Evolutionary conservation across 2,113 vertebrate species (phyloP).

Genomic region (Jacana jacana): DNA sequence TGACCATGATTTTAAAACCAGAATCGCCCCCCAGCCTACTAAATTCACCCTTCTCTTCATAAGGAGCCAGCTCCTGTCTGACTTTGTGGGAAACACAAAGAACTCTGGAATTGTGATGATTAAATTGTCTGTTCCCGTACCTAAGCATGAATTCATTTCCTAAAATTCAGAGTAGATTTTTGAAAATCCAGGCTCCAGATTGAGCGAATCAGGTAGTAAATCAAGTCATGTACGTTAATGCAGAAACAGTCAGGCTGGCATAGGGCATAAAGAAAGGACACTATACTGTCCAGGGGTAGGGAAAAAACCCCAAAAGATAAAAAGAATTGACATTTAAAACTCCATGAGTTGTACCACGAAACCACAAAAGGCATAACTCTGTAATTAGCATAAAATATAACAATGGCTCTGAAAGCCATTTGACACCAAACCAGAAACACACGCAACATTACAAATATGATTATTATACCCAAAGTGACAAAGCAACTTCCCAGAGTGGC

Average conservation of each 20-base stretch:
- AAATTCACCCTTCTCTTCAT: background rate
- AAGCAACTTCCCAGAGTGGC: constrained; percentile 36
- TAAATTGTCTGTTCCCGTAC: background rate
- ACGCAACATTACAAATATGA: constrained; percentile 37
- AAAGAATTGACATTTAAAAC: background rate
- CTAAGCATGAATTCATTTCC: background rate
- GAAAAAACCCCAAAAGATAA: too few relatives aligned
- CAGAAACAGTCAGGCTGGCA: background rate
- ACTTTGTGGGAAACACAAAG: background rate
- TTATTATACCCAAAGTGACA: constrained; percentile 38
- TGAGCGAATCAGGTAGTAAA: background rate
- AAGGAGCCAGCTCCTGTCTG: background rate
- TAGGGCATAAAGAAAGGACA: background rate
- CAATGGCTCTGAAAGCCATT: constrained; percentile 30
- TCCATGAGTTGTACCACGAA: background rate
- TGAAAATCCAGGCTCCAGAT: background rate
- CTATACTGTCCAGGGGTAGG: background rate
- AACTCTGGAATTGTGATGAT: background rate
- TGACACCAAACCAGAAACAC: background rate
- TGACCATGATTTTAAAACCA: background rate
- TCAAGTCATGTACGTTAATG: background rate
- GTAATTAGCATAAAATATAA: constrained; percentile 8
- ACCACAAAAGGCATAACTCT: background rate
- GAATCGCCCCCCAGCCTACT: background rate
- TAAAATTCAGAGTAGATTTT: background rate